Conservation (phyloP, 1,140 invertebrate genomes). For the Apis florea region DNA sequence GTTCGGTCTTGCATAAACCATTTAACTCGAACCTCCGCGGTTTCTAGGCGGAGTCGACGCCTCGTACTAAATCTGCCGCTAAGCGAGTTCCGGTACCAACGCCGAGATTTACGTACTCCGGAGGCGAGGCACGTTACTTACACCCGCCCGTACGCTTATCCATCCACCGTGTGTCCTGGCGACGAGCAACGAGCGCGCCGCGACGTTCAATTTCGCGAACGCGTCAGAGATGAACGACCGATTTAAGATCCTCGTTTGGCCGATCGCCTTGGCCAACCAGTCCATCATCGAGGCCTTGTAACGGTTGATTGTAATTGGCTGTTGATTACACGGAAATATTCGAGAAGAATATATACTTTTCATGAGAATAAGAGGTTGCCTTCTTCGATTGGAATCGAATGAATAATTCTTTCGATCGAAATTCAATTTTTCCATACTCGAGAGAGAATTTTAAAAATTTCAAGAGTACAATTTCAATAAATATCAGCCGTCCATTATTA, state of each 20-base stretch:
- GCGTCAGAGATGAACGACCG: conserved; percentile 15
- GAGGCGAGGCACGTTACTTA: conserved; percentile 62
- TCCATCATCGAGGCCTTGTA: neutral
- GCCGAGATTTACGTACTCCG: conserved; percentile 73
- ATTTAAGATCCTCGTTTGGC: conserved; percentile 14
- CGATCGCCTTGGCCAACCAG: neutral
- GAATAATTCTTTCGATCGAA: too few relatives aligned
- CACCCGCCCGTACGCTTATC: conserved; percentile 9
- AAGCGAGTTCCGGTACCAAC: conserved; percentile 74
- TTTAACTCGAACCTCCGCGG: conserved; percentile 79
- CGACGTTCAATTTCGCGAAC: conserved; percentile 41
- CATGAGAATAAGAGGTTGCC: too few relatives aligned
- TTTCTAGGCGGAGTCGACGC: conserved; percentile 77
- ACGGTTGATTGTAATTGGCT: too few relatives aligned
- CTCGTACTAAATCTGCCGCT: conserved; percentile 77
- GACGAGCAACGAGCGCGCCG: conserved; percentile 1
- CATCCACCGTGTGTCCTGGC: conserved; percentile 42
- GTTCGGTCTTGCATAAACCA: conserved; percentile 80
- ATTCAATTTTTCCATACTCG: too few relatives aligned
- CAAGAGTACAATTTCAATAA: too few relatives aligned
- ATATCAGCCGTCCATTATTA: too few relatives aligned
- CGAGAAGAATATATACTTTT: too few relatives aligned
- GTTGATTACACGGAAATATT: too few relatives aligned
- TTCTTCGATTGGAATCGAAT: too few relatives aligned
- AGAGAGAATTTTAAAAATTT: too few relatives aligned